Evolutionary conservation across 2,797 vertebrate species (phyloP).

Genomic region (Phrynocephalus guinanensis): DNA sequence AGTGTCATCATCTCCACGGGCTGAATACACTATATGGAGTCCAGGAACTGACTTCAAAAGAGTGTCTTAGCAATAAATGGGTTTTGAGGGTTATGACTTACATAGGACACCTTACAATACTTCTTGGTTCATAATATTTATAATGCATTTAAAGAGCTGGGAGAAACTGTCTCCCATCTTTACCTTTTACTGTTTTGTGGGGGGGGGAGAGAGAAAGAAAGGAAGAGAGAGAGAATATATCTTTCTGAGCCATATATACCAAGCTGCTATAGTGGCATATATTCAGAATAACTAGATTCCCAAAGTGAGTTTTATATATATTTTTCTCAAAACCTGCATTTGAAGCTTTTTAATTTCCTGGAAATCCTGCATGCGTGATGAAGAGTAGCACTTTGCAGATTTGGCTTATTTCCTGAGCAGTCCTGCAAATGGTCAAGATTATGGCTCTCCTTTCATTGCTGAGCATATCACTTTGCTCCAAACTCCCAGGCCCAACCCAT

Average conservation of each 20-base stretch:
- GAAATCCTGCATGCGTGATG: rapidly evolving
- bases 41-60: background rate
- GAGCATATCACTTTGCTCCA: slow-evolving; percentile 10
- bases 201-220: background rate
- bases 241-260: too few relatives aligned
- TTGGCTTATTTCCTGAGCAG: background rate
- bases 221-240: background rate
- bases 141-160: background rate
- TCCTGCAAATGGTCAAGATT: background rate
- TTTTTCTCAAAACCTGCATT: slow-evolving; percentile 21
- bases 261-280: background rate
- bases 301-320: background rate
- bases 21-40: background rate
- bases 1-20: background rate
- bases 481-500: rapidly evolving
- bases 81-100: background rate
- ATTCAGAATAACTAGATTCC: background rate
- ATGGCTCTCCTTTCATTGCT: background rate
- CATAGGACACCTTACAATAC: background rate
- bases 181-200: background rate
- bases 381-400: background rate
- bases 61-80: background rate
- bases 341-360: slow-evolving; percentile 16
- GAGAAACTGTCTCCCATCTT: background rate
- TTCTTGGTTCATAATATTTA: background rate